These are phyloP conservation scores for Sinocyclocheilus rhinocerous DNA, from an alignment of 2,113 vertebrate genomes.

Conservation along the genomic window DNA sequence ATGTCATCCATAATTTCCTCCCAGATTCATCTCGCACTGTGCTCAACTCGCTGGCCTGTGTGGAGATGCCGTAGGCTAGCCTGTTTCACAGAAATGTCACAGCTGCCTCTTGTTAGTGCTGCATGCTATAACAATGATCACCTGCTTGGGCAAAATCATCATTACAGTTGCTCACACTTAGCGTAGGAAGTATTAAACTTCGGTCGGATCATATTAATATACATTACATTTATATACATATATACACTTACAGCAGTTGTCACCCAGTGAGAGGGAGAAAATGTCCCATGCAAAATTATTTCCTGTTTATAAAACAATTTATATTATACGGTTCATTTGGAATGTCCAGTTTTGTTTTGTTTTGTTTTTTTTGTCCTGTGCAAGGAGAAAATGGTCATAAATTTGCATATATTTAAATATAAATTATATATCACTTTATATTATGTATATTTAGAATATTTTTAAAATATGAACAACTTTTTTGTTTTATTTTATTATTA, in stretches of 20 bases:
- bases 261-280: too few species aligned
- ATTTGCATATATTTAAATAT: background rate
- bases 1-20: conserved; percentile 48
- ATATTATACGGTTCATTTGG: too few species aligned
- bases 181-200: background rate
- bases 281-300: too few species aligned
- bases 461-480: background rate
- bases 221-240: too few species aligned
- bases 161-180: background rate
- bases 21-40: conserved; percentile 36
- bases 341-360: too few species aligned
- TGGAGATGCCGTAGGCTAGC: conserved; percentile 22
- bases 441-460: too few species aligned
- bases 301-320: too few species aligned
- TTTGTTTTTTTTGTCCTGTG: too few species aligned
- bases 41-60: conserved; percentile 1
- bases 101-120: background rate
- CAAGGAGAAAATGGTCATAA: background rate
- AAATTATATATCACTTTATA: background rate
- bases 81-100: conserved; percentile 28
- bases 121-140: background rate
- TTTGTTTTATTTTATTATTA: background rate
- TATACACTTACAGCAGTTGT: background rate
- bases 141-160: background rate
- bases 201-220: too few species aligned